Evolutionary conservation across 2,113 vertebrate genomes (phyloP).

Genomic region (Xenopus laevis): DNA sequence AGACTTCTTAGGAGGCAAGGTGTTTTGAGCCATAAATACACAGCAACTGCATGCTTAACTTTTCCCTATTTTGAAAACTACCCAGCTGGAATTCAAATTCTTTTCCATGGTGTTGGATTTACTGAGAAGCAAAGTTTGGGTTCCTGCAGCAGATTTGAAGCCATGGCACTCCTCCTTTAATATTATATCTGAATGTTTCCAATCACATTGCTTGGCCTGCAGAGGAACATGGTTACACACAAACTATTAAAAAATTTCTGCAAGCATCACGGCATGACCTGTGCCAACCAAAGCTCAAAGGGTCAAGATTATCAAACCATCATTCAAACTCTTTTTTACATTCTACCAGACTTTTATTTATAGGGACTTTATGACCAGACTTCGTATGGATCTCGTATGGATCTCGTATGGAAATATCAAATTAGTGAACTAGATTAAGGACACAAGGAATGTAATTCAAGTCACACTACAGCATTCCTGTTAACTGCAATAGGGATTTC

Average conservation of each 20-base stretch:
- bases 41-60: slow-evolving; percentile 83
- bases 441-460: no score
- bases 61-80: slow-evolving; percentile 84
- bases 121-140: slow-evolving; percentile 77
- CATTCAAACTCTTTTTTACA: background rate
- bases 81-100: slow-evolving; percentile 83
- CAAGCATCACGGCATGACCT: slow-evolving; percentile 52
- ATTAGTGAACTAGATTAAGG: no score
- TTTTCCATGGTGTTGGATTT: slow-evolving; percentile 77
- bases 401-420: no score
- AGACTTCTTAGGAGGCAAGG: slow-evolving; percentile 82
- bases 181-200: slow-evolving; percentile 60
- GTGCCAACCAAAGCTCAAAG: slow-evolving; percentile 42
- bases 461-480: no score
- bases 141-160: slow-evolving; percentile 69
- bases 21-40: slow-evolving; percentile 85
- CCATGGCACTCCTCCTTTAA: slow-evolving; percentile 69
- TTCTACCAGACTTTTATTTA: no score
- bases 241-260: slow-evolving; percentile 61
- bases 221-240: slow-evolving; percentile 67
- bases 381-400: no score
- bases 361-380: no score
- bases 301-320: slow-evolving; percentile 38
- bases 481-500: no score
- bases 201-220: slow-evolving; percentile 56